Evolutionary conservation across 2,888 invertebrate species (phyloP).

Genomic region (Hylaea fasciaria): DNA sequence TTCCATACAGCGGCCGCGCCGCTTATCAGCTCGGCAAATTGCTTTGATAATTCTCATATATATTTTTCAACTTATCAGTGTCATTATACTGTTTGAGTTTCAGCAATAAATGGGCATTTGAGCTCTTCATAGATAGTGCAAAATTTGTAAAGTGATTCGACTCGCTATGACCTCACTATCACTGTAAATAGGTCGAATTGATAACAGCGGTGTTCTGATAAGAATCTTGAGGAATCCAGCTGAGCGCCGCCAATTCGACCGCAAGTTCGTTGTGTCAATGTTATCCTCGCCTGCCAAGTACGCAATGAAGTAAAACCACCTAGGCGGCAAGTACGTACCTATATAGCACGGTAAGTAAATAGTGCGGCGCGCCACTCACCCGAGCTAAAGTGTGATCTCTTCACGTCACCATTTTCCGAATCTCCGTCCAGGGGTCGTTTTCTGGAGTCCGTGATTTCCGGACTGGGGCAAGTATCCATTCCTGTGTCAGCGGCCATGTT

Average conservation of each 20-base stretch:
- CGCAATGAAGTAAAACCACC: slow-evolving; percentile 66
- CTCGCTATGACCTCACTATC: slow-evolving; percentile 67
- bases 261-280: slow-evolving; percentile 74
- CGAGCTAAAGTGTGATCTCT: slow-evolving; percentile 96
- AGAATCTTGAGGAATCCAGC: slow-evolving; percentile 76
- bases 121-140: slow-evolving; percentile 46
- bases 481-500: slow-evolving; percentile 97
- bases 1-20: slow-evolving; percentile 42
- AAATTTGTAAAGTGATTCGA: slow-evolving; percentile 51
- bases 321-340: slow-evolving; percentile 46
- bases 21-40: slow-evolving; percentile 58
- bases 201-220: slow-evolving; percentile 77
- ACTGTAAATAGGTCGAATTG: slow-evolving; percentile 77
- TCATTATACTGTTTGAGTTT: slow-evolving; percentile 46
- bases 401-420: slow-evolving; percentile 94
- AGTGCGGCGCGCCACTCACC: slow-evolving; percentile 85
- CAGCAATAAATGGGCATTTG: slow-evolving; percentile 48
- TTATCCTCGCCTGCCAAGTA: slow-evolving; percentile 78
- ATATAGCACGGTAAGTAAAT: slow-evolving; percentile 53
- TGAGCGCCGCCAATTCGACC: slow-evolving; percentile 65
- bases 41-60: slow-evolving; percentile 52
- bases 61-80: slow-evolving; percentile 54
- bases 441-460: slow-evolving; percentile 95
- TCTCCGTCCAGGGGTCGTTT: slow-evolving; percentile 95
- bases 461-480: slow-evolving; percentile 97